These are phyloP conservation scores for Trogon surrucura DNA, from an alignment of 2,113 vertebrate genomes.

Conservation along the genomic window DNA sequence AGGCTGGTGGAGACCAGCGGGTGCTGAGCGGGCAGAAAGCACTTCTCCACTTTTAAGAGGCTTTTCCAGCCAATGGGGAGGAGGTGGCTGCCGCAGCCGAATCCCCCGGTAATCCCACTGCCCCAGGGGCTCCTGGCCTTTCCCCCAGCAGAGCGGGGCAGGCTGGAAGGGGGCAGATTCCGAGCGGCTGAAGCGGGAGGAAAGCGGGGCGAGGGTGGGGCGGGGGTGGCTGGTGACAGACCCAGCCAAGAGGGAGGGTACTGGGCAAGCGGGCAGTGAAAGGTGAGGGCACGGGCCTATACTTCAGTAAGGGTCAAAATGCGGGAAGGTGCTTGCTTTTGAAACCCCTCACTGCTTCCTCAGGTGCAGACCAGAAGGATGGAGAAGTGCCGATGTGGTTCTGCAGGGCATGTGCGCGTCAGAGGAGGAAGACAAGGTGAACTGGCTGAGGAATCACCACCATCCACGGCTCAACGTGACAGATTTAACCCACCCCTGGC, in stretches of 20 bases:
- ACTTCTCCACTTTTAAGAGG: conserved; percentile 70
- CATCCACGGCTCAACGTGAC: not conserved
- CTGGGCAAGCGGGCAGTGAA: not conserved
- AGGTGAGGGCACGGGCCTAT: fast-evolving
- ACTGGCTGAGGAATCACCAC: fast-evolving
- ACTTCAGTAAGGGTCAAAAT: not conserved
- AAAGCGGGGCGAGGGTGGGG: fast-evolving
- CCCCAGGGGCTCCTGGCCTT: not conserved
- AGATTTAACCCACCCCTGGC: not conserved
- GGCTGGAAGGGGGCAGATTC: not conserved
- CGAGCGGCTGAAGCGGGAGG: not conserved
- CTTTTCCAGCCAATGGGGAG: conserved; percentile 67
- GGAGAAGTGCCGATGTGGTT: fast-evolving
- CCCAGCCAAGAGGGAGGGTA: not conserved
- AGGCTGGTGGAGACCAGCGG: not conserved
- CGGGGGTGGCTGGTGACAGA: not conserved
- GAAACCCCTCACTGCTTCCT: not conserved
- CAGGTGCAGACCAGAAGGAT: not conserved
- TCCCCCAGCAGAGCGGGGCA: not conserved
- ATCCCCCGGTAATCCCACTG: conserved; percentile 46
- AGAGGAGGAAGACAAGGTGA: not conserved
- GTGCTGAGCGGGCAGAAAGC: conserved; percentile 62
- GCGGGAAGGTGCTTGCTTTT: not conserved
- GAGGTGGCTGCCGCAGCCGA: conserved; percentile 33
- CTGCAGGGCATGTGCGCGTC: not conserved